These are phyloP conservation scores for Exaiptasia diaphana DNA, from an alignment of 64 coral and sea anemone genomes.

Conservation along the genomic window DNA sequence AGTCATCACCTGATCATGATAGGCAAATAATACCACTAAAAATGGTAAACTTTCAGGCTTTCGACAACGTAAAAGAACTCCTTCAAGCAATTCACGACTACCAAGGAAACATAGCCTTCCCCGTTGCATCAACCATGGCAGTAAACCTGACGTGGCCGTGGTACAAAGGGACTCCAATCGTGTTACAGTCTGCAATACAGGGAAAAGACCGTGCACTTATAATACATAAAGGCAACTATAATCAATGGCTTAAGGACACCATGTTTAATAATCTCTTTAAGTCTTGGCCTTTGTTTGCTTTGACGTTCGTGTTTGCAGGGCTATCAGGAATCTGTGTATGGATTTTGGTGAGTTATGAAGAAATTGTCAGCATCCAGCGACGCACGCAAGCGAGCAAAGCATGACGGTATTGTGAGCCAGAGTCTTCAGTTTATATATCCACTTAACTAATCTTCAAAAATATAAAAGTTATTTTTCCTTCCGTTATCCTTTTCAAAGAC, in stretches of 20 bases:
- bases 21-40: background rate
- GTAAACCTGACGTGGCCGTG: background rate
- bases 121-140: background rate
- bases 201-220: background rate
- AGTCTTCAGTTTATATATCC: background rate
- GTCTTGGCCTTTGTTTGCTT: conserved; percentile 38
- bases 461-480: no score
- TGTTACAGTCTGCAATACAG: background rate
- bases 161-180: background rate
- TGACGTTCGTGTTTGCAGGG: conserved; percentile 28
- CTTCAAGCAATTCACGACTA: background rate
- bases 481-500: no score
- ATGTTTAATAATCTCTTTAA: conserved; percentile 1
- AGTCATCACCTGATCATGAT: background rate
- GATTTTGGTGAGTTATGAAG: conserved; percentile 25
- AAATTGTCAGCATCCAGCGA: background rate
- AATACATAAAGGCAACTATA: conserved; percentile 16
- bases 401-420: background rate
- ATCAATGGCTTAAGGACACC: background rate
- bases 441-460: no score
- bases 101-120: conserved; percentile 2
- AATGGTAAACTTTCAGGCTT: background rate
- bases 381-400: background rate
- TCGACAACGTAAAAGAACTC: background rate
- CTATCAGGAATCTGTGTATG: conserved; percentile 45